Conservation (phyloP, 1,140 invertebrate genomes). For the Pogonognathellus flavescens region DNA sequence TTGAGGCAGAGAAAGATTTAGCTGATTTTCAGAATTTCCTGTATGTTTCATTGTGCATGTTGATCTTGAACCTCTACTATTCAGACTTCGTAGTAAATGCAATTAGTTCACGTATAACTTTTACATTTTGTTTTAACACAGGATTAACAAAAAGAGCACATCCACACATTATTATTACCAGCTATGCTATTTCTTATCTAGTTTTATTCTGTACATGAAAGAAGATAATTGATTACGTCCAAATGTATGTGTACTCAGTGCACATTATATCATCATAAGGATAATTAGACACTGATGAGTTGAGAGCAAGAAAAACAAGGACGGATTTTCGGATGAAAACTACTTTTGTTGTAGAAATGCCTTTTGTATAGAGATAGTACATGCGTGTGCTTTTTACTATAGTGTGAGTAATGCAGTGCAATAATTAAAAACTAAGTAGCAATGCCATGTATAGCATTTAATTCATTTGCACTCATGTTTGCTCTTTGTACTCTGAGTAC, state of each 20-base stretch:
- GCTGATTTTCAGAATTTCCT: conserved; percentile 19
- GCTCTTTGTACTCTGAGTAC: background rate
- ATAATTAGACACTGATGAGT: no score
- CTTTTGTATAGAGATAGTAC: background rate
- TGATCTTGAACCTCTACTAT: conserved; percentile 4
- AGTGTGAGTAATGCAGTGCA: background rate
- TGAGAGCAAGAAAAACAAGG: no score
- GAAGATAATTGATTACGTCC: conserved; percentile 38
- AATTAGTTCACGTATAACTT: background rate
- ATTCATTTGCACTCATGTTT: conserved; percentile 40
- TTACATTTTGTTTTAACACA: background rate
- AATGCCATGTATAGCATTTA: conserved; percentile 25
- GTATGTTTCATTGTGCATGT: background rate
- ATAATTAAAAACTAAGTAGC: conserved; percentile 31
- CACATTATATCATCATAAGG: no score
- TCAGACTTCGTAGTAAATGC: background rate
- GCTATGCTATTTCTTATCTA: conserved; percentile 30
- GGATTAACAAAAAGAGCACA: background rate
- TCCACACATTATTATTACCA: conserved; percentile 22
- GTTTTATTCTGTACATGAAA: background rate
- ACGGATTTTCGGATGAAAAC: no score
- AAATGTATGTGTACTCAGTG: background rate
- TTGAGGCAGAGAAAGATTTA: conserved; percentile 36
- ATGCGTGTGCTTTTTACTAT: background rate
- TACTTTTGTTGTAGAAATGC: no score